Percentiles rank a stretch among this genome's conserved stretches.
phyloP scores from a whole-genome alignment of 2,113 vertebrate species.

The Hippocampus mohnikei region DNA sequence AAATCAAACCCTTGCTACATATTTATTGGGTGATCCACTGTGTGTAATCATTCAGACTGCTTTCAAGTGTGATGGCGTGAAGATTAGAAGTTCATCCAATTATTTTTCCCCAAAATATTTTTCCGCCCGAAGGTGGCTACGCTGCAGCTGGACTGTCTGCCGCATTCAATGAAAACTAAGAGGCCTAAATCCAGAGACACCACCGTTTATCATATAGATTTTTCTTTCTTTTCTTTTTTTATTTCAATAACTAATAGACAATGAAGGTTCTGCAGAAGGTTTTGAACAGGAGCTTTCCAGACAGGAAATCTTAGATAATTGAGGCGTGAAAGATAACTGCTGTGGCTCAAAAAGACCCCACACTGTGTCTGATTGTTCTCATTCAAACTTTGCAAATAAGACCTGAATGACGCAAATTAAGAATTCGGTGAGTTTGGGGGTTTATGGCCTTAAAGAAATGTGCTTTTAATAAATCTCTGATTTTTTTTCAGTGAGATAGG shows the following conservation, averaged over 20 bases:
- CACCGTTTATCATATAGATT: slow-evolving; percentile 7
- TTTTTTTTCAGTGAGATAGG: neutral
- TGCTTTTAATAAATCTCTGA: neutral
- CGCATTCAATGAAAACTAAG: slow-evolving; percentile 17
- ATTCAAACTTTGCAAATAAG: neutral
- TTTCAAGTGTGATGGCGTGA: slow-evolving; percentile 15
- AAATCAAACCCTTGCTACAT: neutral
- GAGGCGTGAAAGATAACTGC: slow-evolving; percentile 33
- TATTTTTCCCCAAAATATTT: slow-evolving; percentile 37
- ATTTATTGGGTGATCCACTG: neutral
- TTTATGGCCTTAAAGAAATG: neutral
- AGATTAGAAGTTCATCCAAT: slow-evolving; percentile 58
- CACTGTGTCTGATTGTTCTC: slow-evolving; percentile 12
- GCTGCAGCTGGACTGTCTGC: slow-evolving; percentile 16
- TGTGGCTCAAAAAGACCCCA: slow-evolving; percentile 39
- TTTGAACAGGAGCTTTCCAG: slow-evolving; percentile 20
- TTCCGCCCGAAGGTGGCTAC: neutral
- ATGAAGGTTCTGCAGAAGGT: slow-evolving; percentile 19
- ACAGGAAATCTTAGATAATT: slow-evolving; percentile 37
- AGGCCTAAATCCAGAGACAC: neutral
- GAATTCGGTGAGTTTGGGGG: neutral
- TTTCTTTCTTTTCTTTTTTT: slow-evolving; percentile 8
- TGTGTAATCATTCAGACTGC: slow-evolving; percentile 16
- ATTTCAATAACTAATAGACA: slow-evolving; percentile 14
- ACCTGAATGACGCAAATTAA: neutral